phyloP scores from a whole-genome alignment of 2,797 vertebrate genomes.

The Eremophila alpestris region DNA sequence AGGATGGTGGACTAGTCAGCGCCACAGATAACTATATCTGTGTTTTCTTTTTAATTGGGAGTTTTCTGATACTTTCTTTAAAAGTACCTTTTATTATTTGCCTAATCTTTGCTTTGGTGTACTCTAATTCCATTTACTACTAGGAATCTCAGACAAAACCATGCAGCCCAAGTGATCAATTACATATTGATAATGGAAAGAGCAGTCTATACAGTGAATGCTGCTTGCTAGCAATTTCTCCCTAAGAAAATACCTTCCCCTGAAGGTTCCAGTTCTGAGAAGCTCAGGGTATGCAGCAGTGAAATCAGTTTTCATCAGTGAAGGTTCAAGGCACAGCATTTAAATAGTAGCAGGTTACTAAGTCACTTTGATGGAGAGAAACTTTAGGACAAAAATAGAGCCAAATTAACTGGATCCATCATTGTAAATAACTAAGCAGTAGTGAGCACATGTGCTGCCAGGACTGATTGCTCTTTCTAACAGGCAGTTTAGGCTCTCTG shows the following conservation, averaged over 20 bases:
- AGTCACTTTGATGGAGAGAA: neutral
- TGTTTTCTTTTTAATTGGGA: neutral
- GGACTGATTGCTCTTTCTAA: neutral
- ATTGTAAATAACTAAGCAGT: neutral
- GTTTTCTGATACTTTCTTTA: neutral
- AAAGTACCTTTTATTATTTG: neutral
- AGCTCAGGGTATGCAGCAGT: neutral
- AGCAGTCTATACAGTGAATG: neutral
- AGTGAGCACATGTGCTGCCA: neutral
- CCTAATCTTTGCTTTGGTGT: neutral
- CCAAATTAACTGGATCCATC: neutral
- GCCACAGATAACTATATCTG: neutral
- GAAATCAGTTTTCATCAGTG: neutral
- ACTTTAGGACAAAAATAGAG: neutral
- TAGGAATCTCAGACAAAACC: neutral
- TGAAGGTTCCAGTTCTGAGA: neutral
- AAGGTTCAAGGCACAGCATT: neutral
- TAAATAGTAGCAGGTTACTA: neutral
- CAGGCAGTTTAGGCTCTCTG: neutral
- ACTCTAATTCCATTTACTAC: neutral
- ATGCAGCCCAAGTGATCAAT: accelerated
- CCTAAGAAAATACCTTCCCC: neutral
- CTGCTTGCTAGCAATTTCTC: neutral
- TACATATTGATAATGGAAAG: neutral
- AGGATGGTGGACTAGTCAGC: neutral